These are phyloP conservation scores for Apomyelois bistriatella DNA, from an alignment of 2,888 invertebrate genomes.

Conservation along the genomic window DNA sequence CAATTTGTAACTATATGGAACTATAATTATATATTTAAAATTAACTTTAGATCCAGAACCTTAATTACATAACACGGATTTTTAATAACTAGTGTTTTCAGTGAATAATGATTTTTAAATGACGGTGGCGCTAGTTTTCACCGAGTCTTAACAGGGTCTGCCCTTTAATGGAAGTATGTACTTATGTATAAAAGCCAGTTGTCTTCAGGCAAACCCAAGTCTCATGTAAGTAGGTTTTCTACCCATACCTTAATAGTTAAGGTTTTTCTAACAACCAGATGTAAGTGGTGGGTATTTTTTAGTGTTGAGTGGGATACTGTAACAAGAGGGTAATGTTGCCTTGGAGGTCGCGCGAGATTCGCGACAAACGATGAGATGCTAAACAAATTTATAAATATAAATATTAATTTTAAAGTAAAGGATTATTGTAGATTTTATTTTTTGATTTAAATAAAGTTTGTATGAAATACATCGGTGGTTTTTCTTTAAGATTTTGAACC, in stretches of 20 bases:
- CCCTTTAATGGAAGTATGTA: no score
- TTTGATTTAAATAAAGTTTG: constrained; percentile 80
- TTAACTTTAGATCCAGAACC: no score
- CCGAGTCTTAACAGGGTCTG: no score
- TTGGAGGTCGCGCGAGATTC: constrained; percentile 18
- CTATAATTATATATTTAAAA: no score
- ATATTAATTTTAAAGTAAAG: constrained; percentile 63
- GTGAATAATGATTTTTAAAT: no score
- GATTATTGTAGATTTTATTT: constrained; percentile 79
- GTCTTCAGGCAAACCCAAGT: no score
- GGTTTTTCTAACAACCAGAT: constrained; percentile 22
- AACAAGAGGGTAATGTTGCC: constrained; percentile 28
- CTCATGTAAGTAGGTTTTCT: no score
- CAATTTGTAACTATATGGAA: no score
- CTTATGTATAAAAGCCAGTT: no score
- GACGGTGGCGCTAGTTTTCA: no score
- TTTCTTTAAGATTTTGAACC: constrained; percentile 16
- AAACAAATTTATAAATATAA: constrained; percentile 70
- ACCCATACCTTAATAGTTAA: background rate
- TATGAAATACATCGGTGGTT: constrained; percentile 53
- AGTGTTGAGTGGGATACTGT: constrained; percentile 13
- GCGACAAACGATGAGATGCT: constrained; percentile 41
- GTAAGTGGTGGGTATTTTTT: constrained; percentile 23
- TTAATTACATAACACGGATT: no score
- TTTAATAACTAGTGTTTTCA: no score